Evolutionary conservation across 2,888 invertebrate genomes (phyloP).

Genomic region (Trisateles emortualis): DNA sequence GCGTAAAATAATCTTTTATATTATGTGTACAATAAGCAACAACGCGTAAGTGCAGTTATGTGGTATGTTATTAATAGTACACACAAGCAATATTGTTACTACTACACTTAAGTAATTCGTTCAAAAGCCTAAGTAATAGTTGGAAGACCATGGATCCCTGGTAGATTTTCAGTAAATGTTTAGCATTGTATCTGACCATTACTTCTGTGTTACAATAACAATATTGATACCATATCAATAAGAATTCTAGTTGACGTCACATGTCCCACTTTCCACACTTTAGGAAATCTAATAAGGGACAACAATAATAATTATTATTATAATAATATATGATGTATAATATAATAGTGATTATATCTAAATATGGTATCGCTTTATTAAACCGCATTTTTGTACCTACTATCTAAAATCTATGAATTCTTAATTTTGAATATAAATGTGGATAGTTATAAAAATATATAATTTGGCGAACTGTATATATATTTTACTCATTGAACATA

Average conservation of each 20-base stretch:
- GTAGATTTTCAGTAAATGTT: constrained; percentile 46
- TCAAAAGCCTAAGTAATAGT: constrained; percentile 61
- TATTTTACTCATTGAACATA: constrained; percentile 70
- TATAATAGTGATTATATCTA: constrained; percentile 68
- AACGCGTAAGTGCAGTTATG: constrained; percentile 12
- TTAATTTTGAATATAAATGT: constrained; percentile 82
- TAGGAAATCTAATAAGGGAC: constrained; percentile 58
- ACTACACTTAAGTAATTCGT: constrained; percentile 34
- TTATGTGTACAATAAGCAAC: constrained; percentile 15
- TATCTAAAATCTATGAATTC: constrained; percentile 70
- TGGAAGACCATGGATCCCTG: constrained; percentile 69
- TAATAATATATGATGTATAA: constrained; percentile 46
- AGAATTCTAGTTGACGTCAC: constrained; percentile 56
- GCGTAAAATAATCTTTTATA: constrained; percentile 14
- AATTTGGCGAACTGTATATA: constrained; percentile 81
- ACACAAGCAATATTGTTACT: constrained; percentile 18
- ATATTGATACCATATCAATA: constrained; percentile 66
- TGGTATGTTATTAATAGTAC: constrained; percentile 10
- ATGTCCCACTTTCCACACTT: constrained; percentile 53
- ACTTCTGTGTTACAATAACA: constrained; percentile 68
- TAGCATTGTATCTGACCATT: constrained; percentile 68
- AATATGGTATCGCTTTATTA: constrained; percentile 67
- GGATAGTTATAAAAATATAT: constrained; percentile 78
- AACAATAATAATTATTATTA: constrained; percentile 20
- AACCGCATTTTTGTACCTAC: constrained; percentile 64